Conservation (phyloP, 2,113 vertebrate genomes). For the Rana temporaria region DNA sequence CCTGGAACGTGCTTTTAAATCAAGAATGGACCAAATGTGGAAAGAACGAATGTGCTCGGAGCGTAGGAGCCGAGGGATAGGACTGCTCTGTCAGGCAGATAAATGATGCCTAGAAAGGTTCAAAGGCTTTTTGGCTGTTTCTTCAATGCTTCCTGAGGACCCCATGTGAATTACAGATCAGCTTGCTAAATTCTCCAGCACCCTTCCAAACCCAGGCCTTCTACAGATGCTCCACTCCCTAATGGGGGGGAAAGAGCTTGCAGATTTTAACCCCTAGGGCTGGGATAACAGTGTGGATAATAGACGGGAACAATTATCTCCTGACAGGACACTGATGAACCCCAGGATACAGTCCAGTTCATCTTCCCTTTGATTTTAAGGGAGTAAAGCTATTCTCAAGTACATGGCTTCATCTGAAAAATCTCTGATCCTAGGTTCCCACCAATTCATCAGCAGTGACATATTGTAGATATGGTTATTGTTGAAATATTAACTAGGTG, state of each 20-base stretch:
- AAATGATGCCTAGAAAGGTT: slow-evolving; percentile 16
- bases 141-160: slow-evolving; percentile 15
- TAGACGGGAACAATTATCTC: not conserved
- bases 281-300: not conserved
- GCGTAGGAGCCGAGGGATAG: not conserved
- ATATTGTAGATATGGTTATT: too few species aligned
- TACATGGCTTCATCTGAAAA: too few species aligned
- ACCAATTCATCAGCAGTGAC: too few species aligned
- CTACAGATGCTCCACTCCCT: not conserved
- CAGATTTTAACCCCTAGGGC: not conserved
- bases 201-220: not conserved
- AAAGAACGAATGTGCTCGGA: not conserved
- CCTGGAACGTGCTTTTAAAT: slow-evolving; percentile 16
- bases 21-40: not conserved
- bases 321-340: not conserved
- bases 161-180: not conserved
- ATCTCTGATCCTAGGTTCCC: too few species aligned
- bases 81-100: slow-evolving; percentile 13
- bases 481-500: too few species aligned
- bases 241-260: not conserved
- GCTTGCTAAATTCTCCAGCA: not conserved
- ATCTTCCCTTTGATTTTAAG: too few species aligned
- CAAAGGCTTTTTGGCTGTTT: slow-evolving; percentile 20
- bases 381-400: too few species aligned
- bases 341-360: not conserved